Base-by-base conservation (phyloP, 2,888 invertebrate genomes). In the Julus scandinavius region DNA sequence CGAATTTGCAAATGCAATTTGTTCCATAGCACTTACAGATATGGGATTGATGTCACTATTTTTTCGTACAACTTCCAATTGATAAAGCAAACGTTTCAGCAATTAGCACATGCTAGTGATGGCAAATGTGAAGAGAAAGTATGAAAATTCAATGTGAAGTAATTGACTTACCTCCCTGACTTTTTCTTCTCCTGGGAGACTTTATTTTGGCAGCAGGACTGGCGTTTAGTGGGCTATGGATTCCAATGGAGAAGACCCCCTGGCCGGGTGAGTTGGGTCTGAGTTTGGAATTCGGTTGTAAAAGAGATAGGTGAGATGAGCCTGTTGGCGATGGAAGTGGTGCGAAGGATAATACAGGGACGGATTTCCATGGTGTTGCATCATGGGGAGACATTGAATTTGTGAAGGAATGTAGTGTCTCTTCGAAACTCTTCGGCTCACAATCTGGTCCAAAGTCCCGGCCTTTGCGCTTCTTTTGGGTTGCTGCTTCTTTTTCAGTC, bases 401-500 rank as follows among this genome's bases (percentile, higher is more conserved):
- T 2, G 72, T 84, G 49, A 88, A 72, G 9, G 88, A 88, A 88
- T 86, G 88, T 20, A 29, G 11, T 40, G 29, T 45, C 20, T 63
- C 85, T 20, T 86, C 85, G 58, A 50, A 20, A 15, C 41, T 38
- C 5, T 40, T 20, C 1, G 40, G 20, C 11, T 86, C 50, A 40
- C 85, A 38, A 2, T 63, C 88, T 38, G 17, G 29, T 1, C 40
- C 54, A 7, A 17, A 50, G 20, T 84, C 88, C 63, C 84, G 84
- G 6, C 88, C 87, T 40, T 58, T 86, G 13, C 58, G 49, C 40
- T 88, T 89, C 63, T 89, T 89, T 38, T 80, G 87, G 20, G 38
- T 50, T 5, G 88, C 45, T 15, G 87, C 87, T 41, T 91, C 91
- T n/a, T 90, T 89, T 58, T 91, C 91, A 15, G 89, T 89, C 83